Evolutionary conservation across 2,113 vertebrate species (phyloP), one percentile per base, ranked within the genome.

Genomic region (Himantopus leucocephalus): DNA sequence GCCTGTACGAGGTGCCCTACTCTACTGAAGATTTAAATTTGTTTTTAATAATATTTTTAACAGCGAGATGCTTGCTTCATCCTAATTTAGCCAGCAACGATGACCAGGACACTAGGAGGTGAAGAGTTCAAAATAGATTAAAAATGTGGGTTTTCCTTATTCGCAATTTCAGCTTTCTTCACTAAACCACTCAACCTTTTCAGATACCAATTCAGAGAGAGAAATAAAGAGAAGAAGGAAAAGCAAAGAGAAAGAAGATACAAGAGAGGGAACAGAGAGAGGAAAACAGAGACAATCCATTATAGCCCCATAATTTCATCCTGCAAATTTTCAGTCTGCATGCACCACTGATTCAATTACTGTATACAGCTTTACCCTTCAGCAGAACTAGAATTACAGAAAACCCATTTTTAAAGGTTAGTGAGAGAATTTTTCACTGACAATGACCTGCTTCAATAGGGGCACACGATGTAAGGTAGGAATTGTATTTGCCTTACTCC

Each of bases 401-500:
- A 85, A 97, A 29, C 12, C n/a, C 84, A 84, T 93, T 97, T 96
- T 87, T 92, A 94, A 96, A 97, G 89, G 89, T 95, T 97, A 95
- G 92, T 41, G 64, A 93, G 76, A 94, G 66, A 94, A 81, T 85
- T 92, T 95, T 94, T 96, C 95, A 92, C 37, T 86, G 94, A 85
- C 83, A 95, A 71, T 81, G 91, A 90, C 92, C 90, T 75, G 63
- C 55, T 71, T 92, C 94, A 92, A 35, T 5, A 39, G 82, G 47
- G 37, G 48, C 62, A 86, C 4, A 18, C 29, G 9, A 10, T 81
- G 59, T 67, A 92, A 88, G 83, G 66, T 27, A 72, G 70, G 53
- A 75, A 94, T 81, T 91, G 45, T 63, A 82, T 86, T 88, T 88
- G 71, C 87, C 47, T 92, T 82, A 18, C 79, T 95, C 48, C 56